Evolutionary conservation across 2,113 vertebrate species (phyloP).

Genomic region (Terrapene triunguis): DNA sequence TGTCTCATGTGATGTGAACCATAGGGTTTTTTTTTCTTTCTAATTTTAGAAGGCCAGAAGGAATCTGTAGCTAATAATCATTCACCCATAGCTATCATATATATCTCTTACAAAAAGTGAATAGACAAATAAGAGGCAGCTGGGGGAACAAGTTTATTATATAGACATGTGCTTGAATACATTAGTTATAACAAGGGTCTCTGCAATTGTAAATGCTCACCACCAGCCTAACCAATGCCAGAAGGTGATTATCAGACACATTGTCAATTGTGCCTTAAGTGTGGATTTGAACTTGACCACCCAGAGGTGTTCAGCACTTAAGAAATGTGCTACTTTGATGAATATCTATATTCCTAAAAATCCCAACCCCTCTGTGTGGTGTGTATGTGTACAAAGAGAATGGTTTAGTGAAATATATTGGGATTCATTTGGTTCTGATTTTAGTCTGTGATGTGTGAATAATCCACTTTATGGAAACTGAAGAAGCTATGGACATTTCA

Average conservation of each 20-base stretch:
- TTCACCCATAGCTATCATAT: too few species aligned
- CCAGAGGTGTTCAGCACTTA: background rate
- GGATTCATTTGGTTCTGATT: background rate
- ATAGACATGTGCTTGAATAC: background rate
- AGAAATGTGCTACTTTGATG: too few species aligned
- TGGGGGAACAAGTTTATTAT: background rate
- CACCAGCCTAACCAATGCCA: background rate
- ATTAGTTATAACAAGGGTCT: background rate
- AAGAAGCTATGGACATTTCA: background rate
- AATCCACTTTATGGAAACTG: background rate
- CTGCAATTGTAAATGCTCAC: background rate
- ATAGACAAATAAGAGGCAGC: too few species aligned
- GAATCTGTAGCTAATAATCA: background rate
- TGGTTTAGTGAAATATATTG: background rate
- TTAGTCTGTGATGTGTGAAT: background rate
- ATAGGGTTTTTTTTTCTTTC: background rate
- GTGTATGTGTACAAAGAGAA: background rate
- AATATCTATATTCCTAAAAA: background rate
- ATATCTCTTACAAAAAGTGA: too few species aligned
- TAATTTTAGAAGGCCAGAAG: background rate
- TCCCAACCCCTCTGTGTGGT: too few species aligned
- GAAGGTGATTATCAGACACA: too few species aligned
- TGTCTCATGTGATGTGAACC: background rate
- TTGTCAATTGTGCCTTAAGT: background rate
- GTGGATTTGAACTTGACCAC: background rate